Percentiles rank a stretch among this genome's conserved stretches.
Conservation (phyloP, 2,888 invertebrate genomes). For the Creontiades dilutus region DNA sequence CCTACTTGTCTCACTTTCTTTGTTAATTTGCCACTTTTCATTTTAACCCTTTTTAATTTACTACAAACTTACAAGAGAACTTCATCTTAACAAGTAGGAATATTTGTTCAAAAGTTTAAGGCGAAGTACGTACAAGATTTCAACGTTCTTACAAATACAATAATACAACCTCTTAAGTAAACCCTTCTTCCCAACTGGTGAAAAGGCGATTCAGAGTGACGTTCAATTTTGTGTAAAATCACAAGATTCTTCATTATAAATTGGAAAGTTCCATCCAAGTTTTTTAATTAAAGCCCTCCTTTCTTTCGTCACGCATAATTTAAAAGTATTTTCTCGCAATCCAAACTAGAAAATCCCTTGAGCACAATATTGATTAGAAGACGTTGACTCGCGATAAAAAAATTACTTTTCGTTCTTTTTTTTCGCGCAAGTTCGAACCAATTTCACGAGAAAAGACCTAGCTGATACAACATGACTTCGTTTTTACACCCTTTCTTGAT, state of each 20-base stretch:
- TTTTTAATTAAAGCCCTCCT: neutral
- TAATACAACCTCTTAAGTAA: too few species aligned
- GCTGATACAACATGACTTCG: neutral
- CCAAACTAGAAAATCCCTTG: neutral
- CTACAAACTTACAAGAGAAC: too few species aligned
- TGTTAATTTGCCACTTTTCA: too few species aligned
- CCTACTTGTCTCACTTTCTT: too few species aligned
- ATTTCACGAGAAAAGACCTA: conserved; percentile 1
- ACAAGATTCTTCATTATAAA: neutral
- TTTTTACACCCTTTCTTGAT: conserved; percentile 29
- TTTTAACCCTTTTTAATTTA: too few species aligned
- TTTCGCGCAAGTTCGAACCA: neutral
- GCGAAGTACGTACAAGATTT: too few species aligned
- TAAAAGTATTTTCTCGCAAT: neutral
- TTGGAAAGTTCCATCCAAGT: neutral
- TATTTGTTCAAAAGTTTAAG: too few species aligned
- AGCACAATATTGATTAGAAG: neutral
- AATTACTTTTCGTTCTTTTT: neutral
- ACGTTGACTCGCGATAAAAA: neutral
- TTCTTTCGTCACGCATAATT: neutral
- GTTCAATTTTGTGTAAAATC: neutral
- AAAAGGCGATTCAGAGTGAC: neutral
- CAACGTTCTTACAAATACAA: too few species aligned
- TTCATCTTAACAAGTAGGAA: too few species aligned
- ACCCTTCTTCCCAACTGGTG: too few species aligned